Evolutionary conservation across 2,888 invertebrate genomes (phyloP).

Genomic region (Cybosia mesomella): DNA sequence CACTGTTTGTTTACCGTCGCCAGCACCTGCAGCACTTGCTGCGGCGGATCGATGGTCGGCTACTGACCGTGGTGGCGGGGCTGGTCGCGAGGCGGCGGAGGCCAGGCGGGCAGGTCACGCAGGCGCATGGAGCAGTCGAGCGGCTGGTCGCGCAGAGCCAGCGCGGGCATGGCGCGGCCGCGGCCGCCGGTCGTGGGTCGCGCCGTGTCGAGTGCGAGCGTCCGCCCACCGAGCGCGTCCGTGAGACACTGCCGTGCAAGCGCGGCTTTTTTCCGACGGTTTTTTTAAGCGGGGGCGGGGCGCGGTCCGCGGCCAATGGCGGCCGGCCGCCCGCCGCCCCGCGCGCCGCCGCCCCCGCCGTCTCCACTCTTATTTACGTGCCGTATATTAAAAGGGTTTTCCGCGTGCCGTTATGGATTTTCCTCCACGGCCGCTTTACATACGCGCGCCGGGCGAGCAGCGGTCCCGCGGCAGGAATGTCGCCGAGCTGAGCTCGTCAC

Average conservation of each 20-base stretch:
- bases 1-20: slow-evolving; percentile 30
- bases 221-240: slow-evolving; percentile 80
- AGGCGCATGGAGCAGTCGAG: slow-evolving; percentile 91
- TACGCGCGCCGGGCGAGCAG: slow-evolving; percentile 56
- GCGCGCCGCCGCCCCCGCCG: slow-evolving; percentile 57
- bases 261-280: slow-evolving; percentile 74
- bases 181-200: slow-evolving; percentile 85
- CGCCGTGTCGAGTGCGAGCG: slow-evolving; percentile 77
- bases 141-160: slow-evolving; percentile 89
- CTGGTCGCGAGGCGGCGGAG: slow-evolving; percentile 70
- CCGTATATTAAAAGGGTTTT: slow-evolving; percentile 87
- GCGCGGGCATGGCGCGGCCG: slow-evolving; percentile 89
- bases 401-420: slow-evolving; percentile 86
- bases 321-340: slow-evolving; percentile 59
- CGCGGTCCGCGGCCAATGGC: slow-evolving; percentile 73
- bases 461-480: slow-evolving; percentile 32
- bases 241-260: slow-evolving; percentile 81
- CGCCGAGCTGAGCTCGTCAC: slow-evolving; percentile 25
- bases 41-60: slow-evolving; percentile 28
- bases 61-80: slow-evolving; percentile 79
- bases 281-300: slow-evolving; percentile 80
- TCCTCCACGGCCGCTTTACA: slow-evolving; percentile 78
- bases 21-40: slow-evolving; percentile 23
- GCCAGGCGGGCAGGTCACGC: slow-evolving; percentile 80
- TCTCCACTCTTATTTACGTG: slow-evolving; percentile 81